Conservation (phyloP, 2,888 invertebrate genomes). For the Drosophila suboccidentalis region DNA sequence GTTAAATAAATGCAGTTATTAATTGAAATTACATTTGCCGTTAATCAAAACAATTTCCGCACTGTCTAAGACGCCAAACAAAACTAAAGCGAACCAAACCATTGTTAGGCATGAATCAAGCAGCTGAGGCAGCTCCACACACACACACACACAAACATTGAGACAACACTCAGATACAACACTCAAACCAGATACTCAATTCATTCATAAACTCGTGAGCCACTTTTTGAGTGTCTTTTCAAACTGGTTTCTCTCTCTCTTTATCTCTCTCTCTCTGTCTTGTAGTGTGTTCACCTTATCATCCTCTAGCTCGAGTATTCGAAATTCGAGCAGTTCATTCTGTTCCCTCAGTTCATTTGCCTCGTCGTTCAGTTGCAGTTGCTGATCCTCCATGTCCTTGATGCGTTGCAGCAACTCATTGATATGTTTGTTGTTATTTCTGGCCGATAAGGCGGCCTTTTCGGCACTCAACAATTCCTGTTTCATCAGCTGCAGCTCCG, state of each 20-base stretch:
- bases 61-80: slow-evolving; percentile 70
- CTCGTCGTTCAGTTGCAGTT: slow-evolving; percentile 89
- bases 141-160: slow-evolving; percentile 7
- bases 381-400: slow-evolving; percentile 86
- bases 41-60: slow-evolving; percentile 75
- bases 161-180: slow-evolving; percentile 5
- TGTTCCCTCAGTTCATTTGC: slow-evolving; percentile 91
- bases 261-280: not conserved
- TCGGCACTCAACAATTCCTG: slow-evolving; percentile 86
- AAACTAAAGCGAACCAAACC: slow-evolving; percentile 57
- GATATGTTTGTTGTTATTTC: slow-evolving; percentile 80
- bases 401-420: slow-evolving; percentile 85
- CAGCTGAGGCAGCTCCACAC: slow-evolving; percentile 46
- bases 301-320: slow-evolving; percentile 91
- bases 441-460: slow-evolving; percentile 85
- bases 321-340: slow-evolving; percentile 92
- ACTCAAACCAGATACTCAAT: slow-evolving; percentile 51
- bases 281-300: slow-evolving; percentile 85
- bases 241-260: slow-evolving; percentile 33
- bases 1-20: slow-evolving; percentile 54
- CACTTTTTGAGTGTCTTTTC: slow-evolving; percentile 34
- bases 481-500: slow-evolving; percentile 86
- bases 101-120: slow-evolving; percentile 51
- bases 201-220: slow-evolving; percentile 70
- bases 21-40: slow-evolving; percentile 59